phyloP scores from a whole-genome alignment of 2,888 invertebrate genomes.

The Gymnocheta viridis region DNA sequence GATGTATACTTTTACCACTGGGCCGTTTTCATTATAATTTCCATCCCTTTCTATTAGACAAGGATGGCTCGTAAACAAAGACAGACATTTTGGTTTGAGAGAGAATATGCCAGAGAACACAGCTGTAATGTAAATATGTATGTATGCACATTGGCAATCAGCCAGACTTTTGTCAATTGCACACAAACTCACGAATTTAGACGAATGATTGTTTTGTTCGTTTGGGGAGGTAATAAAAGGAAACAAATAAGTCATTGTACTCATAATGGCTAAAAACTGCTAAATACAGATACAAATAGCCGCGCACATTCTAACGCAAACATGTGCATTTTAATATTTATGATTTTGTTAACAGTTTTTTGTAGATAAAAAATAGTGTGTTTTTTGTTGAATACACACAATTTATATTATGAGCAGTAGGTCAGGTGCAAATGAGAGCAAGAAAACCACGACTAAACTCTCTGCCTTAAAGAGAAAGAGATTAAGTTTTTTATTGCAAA shows the following conservation, averaged over 20 bases:
- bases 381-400: slow-evolving; percentile 39
- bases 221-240: background rate
- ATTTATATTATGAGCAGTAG: slow-evolving; percentile 73
- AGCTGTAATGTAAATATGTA: slow-evolving; percentile 36
- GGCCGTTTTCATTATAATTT: slow-evolving; percentile 30
- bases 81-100: slow-evolving; percentile 71
- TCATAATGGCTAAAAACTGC: slow-evolving; percentile 53
- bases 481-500: slow-evolving; percentile 12
- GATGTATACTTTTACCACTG: too few species aligned
- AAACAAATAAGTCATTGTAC: slow-evolving; percentile 68
- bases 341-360: slow-evolving; percentile 4
- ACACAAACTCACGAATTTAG: background rate
- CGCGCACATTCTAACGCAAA: background rate
- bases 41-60: slow-evolving; percentile 74
- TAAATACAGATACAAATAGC: slow-evolving; percentile 1
- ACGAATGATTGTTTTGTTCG: background rate
- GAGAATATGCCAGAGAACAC: slow-evolving; percentile 39
- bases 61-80: slow-evolving; percentile 80
- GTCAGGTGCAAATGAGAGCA: slow-evolving; percentile 76
- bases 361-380: background rate
- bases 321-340: slow-evolving; percentile 8
- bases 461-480: slow-evolving; percentile 72
- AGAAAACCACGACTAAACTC: background rate
- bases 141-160: background rate
- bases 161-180: background rate